These are phyloP conservation scores for Acronicta leporina DNA, from an alignment of 2,888 invertebrate genomes.

Conservation along the genomic window DNA sequence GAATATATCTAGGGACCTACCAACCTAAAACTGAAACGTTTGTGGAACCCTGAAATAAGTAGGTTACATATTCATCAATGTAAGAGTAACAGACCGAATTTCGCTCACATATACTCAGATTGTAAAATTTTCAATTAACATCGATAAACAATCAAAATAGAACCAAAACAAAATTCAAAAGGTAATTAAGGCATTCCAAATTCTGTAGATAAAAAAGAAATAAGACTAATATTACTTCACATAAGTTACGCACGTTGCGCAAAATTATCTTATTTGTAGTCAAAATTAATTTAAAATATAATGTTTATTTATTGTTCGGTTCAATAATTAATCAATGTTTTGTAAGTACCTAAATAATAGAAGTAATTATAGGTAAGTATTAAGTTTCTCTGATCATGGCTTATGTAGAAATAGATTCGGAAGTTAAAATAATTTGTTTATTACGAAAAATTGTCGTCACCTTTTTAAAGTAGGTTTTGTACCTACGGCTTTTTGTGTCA, in stretches of 20 bases:
- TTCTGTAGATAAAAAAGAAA: background rate
- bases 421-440: slow-evolving; percentile 26
- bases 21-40: too few relatives aligned
- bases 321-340: slow-evolving; percentile 32
- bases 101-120: background rate
- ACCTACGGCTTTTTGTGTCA: slow-evolving; percentile 5
- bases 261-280: slow-evolving; percentile 15
- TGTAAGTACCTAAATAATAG: slow-evolving; percentile 41
- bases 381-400: slow-evolving; percentile 38
- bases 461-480: slow-evolving; percentile 2
- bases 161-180: background rate
- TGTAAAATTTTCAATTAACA: slow-evolving; percentile 7
- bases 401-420: slow-evolving; percentile 37
- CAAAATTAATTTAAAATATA: slow-evolving; percentile 25
- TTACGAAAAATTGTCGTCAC: slow-evolving; percentile 8
- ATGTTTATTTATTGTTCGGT: slow-evolving; percentile 31
- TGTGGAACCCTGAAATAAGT: too few relatives aligned
- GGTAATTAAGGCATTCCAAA: background rate
- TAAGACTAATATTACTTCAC: slow-evolving; percentile 9
- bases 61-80: too few relatives aligned
- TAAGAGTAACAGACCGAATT: too few relatives aligned
- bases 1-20: too few relatives aligned
- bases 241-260: slow-evolving; percentile 27
- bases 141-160: background rate
- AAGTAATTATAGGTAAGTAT: slow-evolving; percentile 30